Base-by-base conservation (phyloP, 2,888 invertebrate genomes). In the Criorhina ranunculi region DNA sequence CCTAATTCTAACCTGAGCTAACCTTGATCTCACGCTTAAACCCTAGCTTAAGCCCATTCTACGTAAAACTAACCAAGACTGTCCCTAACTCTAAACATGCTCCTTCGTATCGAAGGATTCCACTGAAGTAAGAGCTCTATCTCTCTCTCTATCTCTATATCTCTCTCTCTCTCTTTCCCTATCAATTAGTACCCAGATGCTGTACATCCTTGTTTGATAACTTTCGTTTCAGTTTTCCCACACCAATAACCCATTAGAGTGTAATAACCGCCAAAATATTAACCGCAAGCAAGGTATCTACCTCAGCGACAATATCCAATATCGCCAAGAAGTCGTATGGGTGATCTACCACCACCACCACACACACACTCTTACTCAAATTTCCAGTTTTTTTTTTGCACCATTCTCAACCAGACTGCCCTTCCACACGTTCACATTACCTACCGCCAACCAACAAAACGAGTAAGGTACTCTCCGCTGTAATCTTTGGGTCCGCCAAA, bases 341-440 rank as follows among this genome's bases (percentile, higher is more conserved):
- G 64, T 75, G 67, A 79, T 85, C 73, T 62, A 75, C 83, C 69
- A 75, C 73, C 40, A 57, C 72, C 40, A 46, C 62, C 31, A n/a
- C 44, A 44, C 33, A 35, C 24, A 60, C 35, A 33, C 55, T 11
- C 44, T 19, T 78, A 69, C 72, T 73, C 40, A 73, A 62, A 79
- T 78, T 78, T 79, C 72, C 72, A 73, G 72, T 78, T 83, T 62
- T 57, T 72, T n/a, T n/a, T n/a, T n/a, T n/a, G n/a, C 17, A 9
- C 29, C 42, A 33, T 9, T 9, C 2, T 44, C 29, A 40, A 3
- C 44, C 75, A 81, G 69, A 81, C 40, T 46, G 57, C 33, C 53
- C 35, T 59, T 66, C 40, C 15, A 42, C 57, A 66, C 66, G 53
- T 69, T 82, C 77, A 77, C 51, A 70, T 81, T 75, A 67, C 67